Evolutionary conservation across 2,888 invertebrate genomes (phyloP), one percentile per base, ranked within the genome.

Genomic region (Tigriopus californicus): DNA sequence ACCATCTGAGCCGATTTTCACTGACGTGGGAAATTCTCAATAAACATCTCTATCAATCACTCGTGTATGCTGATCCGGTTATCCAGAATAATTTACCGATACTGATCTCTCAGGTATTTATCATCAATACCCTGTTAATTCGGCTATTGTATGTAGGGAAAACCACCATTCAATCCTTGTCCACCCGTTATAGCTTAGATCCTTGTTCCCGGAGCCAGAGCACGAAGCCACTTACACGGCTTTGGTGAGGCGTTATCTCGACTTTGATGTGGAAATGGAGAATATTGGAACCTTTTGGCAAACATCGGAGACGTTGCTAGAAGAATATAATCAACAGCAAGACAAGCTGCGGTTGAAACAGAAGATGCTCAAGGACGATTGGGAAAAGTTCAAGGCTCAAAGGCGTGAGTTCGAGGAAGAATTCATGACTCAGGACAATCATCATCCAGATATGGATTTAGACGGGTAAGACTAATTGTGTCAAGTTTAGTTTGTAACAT

Each of bases 1-100:
- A 77, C 62, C 76, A 80, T 66, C 70, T 80, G 63, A 75, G 76
- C 63, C 76, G 76, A 65, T 80, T 80, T 66, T 76, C 77, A 65
- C 73, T 81, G 52, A 78, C 78, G 6, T 82, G 81, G 81, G 77
- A 79, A 65, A 73, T 79, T 65, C 76, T 81, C 62, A 80, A 80
- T 70, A 79, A 80, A 66, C 78, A 78, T 66, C 73, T 82, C 63
- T 81, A 80, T 70, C 80, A 81, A 63, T 72, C 72, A 55, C 70
- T 73, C 62, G 72, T 75, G 41, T 75, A 72, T 64, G 68, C 74
- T 47, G 78, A 79, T 67, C 74, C 76, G 49, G 69, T 75, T 55
- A 73, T 79, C 62, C 76, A 77, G 65, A 75, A 74, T 64, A 75
- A 74, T 67, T 70, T 78, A 57, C 76, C 76, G 62, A 68, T 71